Evolutionary conservation across 1,140 invertebrate genomes (phyloP).

Genomic region (Lutraria rhynchaena): DNA sequence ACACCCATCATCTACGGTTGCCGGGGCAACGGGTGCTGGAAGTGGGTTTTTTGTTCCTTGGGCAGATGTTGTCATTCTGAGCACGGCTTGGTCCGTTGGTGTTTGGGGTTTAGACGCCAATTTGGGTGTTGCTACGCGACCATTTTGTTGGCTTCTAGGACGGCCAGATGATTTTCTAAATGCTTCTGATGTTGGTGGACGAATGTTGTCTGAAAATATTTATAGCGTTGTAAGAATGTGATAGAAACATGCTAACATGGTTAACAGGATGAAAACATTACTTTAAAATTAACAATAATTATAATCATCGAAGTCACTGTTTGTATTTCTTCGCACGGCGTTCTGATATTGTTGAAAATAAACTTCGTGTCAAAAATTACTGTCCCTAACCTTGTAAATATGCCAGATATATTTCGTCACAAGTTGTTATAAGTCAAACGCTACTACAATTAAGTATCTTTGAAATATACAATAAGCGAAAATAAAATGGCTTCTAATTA

Average conservation of each 20-base stretch:
- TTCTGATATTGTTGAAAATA: too few species aligned
- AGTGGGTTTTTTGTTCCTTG: constrained; percentile 35
- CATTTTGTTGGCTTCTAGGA: constrained; percentile 38
- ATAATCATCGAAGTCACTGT: too few species aligned
- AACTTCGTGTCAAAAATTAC: too few species aligned
- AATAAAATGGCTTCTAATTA: too few species aligned
- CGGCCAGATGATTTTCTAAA: constrained; percentile 47
- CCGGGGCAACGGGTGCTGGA: constrained; percentile 46
- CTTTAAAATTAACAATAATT: too few species aligned
- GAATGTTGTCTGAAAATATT: constrained; percentile 34
- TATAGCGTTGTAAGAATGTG: background rate
- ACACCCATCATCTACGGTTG: constrained; percentile 42
- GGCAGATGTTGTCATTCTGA: constrained; percentile 48
- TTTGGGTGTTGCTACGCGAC: constrained; percentile 30
- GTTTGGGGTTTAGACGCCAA: background rate
- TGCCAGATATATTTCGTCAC: too few species aligned
- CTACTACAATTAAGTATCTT: too few species aligned
- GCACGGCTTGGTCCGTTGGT: constrained; percentile 15
- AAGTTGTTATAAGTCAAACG: too few species aligned
- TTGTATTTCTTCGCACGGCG: too few species aligned
- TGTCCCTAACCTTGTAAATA: too few species aligned
- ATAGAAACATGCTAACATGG: background rate
- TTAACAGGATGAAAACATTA: too few species aligned
- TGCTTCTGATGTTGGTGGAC: constrained; percentile 50
- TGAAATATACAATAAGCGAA: too few species aligned